A percentile compares a stretch with the other conserved stretches of the same genome.
These are phyloP conservation scores for Heterotilapia buettikoferi DNA, from an alignment of 2,113 vertebrate species.

Conservation along the genomic window DNA sequence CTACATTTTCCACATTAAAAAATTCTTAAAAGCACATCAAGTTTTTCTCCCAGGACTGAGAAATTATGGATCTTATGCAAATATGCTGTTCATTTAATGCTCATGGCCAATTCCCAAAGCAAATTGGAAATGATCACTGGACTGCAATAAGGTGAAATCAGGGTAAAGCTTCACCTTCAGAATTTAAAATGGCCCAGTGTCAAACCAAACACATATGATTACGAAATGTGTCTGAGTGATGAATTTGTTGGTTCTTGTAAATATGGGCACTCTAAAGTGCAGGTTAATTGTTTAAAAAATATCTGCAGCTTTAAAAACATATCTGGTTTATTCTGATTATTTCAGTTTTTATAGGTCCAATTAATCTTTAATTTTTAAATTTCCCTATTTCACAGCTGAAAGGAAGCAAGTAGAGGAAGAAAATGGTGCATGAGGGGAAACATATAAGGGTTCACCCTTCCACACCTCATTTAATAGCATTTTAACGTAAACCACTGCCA, in stretches of 20 bases:
- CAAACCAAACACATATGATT: not conserved
- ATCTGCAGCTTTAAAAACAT: not conserved
- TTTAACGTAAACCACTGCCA: constrained; percentile 31
- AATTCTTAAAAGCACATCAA: not conserved
- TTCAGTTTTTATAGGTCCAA: not conserved
- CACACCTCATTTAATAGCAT: constrained; percentile 34
- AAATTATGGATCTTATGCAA: not conserved
- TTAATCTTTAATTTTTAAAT: not conserved
- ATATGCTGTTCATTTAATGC: not conserved
- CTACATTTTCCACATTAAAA: not conserved
- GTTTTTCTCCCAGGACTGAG: not conserved
- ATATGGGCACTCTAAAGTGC: not conserved
- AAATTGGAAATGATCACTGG: not conserved
- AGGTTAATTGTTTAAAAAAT: not conserved
- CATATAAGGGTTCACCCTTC: constrained; percentile 9
- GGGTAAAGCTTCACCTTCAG: not conserved
- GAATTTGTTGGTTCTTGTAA: not conserved
- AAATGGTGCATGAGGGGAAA: not conserved
- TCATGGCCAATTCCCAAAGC: not conserved
- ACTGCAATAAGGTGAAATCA: not conserved
- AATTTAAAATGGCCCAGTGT: not conserved
- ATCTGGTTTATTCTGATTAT: not conserved
- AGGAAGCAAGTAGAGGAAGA: not conserved
- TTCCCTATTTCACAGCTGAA: not conserved
- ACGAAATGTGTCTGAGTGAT: not conserved